Base-by-base conservation (phyloP, 2,113 vertebrate species). In the Boulengeromyrus knoepffleri region DNA sequence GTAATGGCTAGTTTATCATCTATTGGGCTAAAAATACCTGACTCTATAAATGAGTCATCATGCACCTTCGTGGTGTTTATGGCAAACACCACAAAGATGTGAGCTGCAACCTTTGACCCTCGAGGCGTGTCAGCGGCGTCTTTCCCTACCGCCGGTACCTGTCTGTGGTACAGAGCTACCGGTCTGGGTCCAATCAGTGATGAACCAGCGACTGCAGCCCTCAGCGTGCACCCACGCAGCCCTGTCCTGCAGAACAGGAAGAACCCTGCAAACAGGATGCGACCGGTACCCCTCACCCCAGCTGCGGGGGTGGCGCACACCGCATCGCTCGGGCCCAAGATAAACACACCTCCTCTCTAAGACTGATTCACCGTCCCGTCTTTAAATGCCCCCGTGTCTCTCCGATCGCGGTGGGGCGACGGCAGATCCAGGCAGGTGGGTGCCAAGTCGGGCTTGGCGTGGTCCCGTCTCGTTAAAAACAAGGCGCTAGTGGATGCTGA, bases 1-100 rank as follows among this genome's bases (percentile, higher is more conserved):
- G 66, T 27, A 70, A n/a, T 10, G 24, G 66, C n/a, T 1, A 39
- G 31, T 77, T 77, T 4, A 39, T 39, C 15, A 39, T 39, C 31
- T 36, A 39, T 17, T 39, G 24, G 6, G 10, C 31, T 31, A 77
- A 77, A 77, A 36, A 77, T 39, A 39, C 31, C 31, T 5, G 31
- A 84, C 80, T 17, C 52, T 39, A n/a, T 49, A 50, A 91, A 89
- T 84, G 83, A 89, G 80, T 27, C 84, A 77, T 13, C 31, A 77
- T 15, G 70, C 70, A 39, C 4, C 70, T 6, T 2, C 39, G 31
- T 39, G 77, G 39, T 21, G 53, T 42, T 39, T 80, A 39, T 42
- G 74, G 74, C 12, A 80, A 80, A 80, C 74, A 19, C 39, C 17
- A 42, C 31, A 7, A 13, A 7, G 39, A 17, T 0, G 13, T 42